Evolutionary conservation across 2,888 invertebrate species (phyloP), one percentile per base, ranked within the genome.

Genomic region (Megalurothrips usitatus): DNA sequence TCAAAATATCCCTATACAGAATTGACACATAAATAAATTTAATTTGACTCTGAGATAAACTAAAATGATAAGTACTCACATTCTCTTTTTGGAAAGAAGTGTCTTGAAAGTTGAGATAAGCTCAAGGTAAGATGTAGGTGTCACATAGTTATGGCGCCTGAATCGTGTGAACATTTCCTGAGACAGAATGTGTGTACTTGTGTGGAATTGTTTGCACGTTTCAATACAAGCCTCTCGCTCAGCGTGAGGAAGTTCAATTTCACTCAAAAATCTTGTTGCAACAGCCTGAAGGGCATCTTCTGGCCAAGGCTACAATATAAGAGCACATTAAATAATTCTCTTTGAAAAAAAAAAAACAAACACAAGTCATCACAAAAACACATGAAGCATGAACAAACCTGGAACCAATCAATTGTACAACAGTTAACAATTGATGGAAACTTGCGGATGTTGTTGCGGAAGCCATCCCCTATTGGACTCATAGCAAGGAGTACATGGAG

Each of bases 381-480:
- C 17, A 23, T 80, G 81, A 68, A 80, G 81, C 83, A 91, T 91
- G 12, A 82, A 63, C 28, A 19, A 84, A 90, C 91, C 89, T 95
- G 96, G 87, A 97, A 96, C 97, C 97, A 97, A 87, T 97, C 96
- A 83, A 97, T 97, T 0, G 97, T 97, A 86, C 97, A 97, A 86
- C 97, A 97, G 86, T 97, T 98, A 82, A 97, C 95, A 34, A 98
- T 91, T 0, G 96, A 93, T 0, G 97, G 97, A 86, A 97, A 98
- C 87, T 96, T 97, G 81, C 97, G 90, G 49, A 97, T 92, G 81
- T 95, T 90, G 84, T 92, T 93, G 80, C 95, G 89, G 86, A 97
- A 92, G 10, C 93, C 92, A 78, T 95, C 94, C 8, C 97, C 97
- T 83, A 96, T 96, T 0, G 94, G 96, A 23, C 96, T 96, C 95